Conservation (phyloP, 2,888 invertebrate species). For the Choristoneura rosaceana region DNA sequence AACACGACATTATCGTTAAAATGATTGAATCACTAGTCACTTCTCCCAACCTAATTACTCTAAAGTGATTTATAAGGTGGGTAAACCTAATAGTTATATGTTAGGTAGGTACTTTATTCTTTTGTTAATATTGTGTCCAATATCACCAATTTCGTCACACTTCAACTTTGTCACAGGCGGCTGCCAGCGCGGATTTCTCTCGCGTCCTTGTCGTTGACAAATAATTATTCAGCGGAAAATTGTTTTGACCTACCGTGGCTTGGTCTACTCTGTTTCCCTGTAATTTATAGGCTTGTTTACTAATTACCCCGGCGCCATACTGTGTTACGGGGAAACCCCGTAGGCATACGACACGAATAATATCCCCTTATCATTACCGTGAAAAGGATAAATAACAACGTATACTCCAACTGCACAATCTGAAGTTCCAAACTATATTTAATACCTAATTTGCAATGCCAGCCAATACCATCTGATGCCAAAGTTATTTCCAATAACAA, state of each 20-base stretch:
- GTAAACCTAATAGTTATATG: background rate
- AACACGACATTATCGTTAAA: background rate
- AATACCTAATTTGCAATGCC: conserved; percentile 17
- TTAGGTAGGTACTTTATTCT: background rate
- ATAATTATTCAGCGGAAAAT: conserved; percentile 43
- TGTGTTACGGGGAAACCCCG: conserved; percentile 8
- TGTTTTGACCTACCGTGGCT: conserved; percentile 21
- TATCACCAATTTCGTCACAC: conserved; percentile 38
- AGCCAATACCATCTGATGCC: conserved; percentile 16
- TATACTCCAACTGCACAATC: conserved; percentile 10
- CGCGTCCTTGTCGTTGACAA: conserved; percentile 62
- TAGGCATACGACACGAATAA: conserved; percentile 14
- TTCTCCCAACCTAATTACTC: background rate
- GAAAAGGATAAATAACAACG: conserved; percentile 23
- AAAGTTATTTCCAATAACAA: conserved; percentile 30
- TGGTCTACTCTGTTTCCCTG: conserved; percentile 3
- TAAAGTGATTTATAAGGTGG: background rate
- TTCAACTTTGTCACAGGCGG: conserved; percentile 50
- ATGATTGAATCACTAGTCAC: background rate
- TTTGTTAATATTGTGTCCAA: background rate
- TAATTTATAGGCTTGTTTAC: conserved; percentile 12
- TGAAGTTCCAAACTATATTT: conserved; percentile 21
- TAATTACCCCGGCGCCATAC: conserved; percentile 11
- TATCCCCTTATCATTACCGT: conserved; percentile 14
- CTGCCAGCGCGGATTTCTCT: conserved; percentile 55